Percentiles rank a stretch among this genome's conserved stretches.
These are phyloP conservation scores for Loxodonta africana DNA, from an alignment of 2,113 vertebrate species.

Conservation along the genomic window DNA sequence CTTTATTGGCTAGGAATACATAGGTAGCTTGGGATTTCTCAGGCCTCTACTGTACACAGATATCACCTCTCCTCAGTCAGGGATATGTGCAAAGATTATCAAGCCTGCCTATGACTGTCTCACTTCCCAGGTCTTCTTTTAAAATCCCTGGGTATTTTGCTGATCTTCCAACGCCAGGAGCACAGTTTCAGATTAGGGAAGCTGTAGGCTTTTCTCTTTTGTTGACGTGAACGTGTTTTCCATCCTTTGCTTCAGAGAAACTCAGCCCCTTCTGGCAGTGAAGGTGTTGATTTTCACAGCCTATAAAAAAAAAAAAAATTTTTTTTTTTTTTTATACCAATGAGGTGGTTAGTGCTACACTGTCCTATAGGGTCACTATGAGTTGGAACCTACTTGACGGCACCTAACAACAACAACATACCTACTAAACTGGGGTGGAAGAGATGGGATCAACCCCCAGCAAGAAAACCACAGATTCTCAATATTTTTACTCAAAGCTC, in stretches of 20 bases:
- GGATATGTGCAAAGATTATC: not conserved
- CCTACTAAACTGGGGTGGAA: not conserved
- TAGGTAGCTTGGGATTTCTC: not conserved
- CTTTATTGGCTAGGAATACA: not conserved
- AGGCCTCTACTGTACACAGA: not conserved
- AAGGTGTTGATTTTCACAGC: not conserved
- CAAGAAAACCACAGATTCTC: not conserved
- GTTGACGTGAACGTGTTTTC: not conserved
- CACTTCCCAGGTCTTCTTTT: no score
- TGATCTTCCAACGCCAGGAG: not conserved
- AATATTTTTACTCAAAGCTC: not conserved
- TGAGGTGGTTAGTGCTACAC: no score
- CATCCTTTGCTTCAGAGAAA: not conserved
- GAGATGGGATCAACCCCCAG: fast-evolving
- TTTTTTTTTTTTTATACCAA: no score
- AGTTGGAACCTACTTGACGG: no score
- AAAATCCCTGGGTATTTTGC: not conserved
- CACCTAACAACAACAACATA: no score
- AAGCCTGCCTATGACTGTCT: not conserved
- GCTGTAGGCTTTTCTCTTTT: not conserved
- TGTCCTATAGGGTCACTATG: no score
- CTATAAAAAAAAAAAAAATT: no score
- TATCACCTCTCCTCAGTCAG: not conserved
- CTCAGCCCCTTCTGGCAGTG: no score
- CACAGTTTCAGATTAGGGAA: not conserved